Evolutionary conservation across 92 coral and sea anemone genomes (phyloP).

Genomic region (Zoanthus sansibaricus): DNA sequence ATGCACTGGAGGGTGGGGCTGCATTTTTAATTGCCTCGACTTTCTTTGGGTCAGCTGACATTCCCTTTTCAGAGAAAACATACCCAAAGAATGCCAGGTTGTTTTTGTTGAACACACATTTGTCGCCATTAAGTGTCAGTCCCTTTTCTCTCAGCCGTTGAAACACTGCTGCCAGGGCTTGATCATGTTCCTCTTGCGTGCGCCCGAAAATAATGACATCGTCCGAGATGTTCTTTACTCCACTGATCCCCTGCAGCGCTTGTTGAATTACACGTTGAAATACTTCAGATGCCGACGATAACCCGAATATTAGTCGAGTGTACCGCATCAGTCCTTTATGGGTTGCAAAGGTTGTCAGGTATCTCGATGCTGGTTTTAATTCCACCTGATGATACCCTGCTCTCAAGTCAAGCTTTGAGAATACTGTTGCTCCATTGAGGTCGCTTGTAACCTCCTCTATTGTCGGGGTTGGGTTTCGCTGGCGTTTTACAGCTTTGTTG

Average conservation of each 20-base stretch:
- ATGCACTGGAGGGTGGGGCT: slow-evolving; percentile 49
- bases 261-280: slow-evolving; percentile 51
- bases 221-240: slow-evolving; percentile 3
- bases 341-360: slow-evolving; percentile 35
- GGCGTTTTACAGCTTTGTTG: slow-evolving; percentile 42
- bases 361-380: slow-evolving; percentile 29
- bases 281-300: slow-evolving; percentile 48
- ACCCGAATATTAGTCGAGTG: slow-evolving; percentile 23
- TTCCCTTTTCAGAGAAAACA: slow-evolving; percentile 51
- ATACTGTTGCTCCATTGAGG: slow-evolving; percentile 32
- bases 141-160: slow-evolving; percentile 54
- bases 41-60: slow-evolving; percentile 61
- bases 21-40: slow-evolving; percentile 42
- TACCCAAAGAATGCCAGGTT: slow-evolving; percentile 51
- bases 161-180: slow-evolving; percentile 22
- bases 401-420: slow-evolving; percentile 40
- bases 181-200: slow-evolving; percentile 47
- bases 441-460: slow-evolving; percentile 50
- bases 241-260: slow-evolving; percentile 24
- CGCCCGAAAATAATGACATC: slow-evolving; percentile 38
- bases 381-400: slow-evolving; percentile 51
- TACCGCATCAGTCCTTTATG: slow-evolving; percentile 33
- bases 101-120: slow-evolving; percentile 55
- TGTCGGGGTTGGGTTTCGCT: slow-evolving; percentile 47
- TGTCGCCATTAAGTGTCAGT: slow-evolving; percentile 45